Base-by-base conservation (phyloP, 2,113 vertebrate genomes). In the Phalacrocorax carbo region DNA sequence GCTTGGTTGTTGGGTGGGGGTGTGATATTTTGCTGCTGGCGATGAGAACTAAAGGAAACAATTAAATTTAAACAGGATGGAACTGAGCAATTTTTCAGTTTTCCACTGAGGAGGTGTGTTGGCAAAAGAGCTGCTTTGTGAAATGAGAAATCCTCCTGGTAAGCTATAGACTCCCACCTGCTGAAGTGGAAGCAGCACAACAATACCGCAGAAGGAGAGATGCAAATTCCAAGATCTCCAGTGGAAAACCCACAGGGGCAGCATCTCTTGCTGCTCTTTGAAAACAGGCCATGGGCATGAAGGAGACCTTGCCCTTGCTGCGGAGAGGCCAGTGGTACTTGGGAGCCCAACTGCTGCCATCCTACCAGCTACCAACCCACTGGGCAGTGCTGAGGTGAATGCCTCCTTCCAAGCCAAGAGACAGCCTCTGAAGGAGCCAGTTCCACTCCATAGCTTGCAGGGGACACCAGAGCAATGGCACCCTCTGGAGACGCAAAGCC, bases 51-150 rank as follows among this genome's bases (percentile, higher is more conserved):
- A 83, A 88, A 90, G 85, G 90, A 80, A 95, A 96, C 86, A 94
- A 96, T 97, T 91, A 94, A 82, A 93, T 91, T 40, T 91, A 94
- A 95, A 92, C 86, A 94, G 83, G 72, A 72, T 92, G 95, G 88
- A 94, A 96, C 76, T 0, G 29, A 88, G 64, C 64, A 57, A 75
- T 81, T 94, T 97, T 88, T 86, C 80, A 62, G 88, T 77, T 96
- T 83, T 86, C 79, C 0, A 0, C 89, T 84, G 89, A 68, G 83
- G 73, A 82, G 89, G 55, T 82, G 49, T 44, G 38, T 49, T 78
- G 71, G 88, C 51, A 89, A 88, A 91, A 72, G n/a, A 62, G 55
- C 57, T 86, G 48, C 86, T 92, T 78, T 89, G 80, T 82, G 89
- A 86, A 68, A 61, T 13, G 10, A 0, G 9, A 65, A 94, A 81